Evolutionary conservation across 1,140 invertebrate genomes (phyloP).

Genomic region (Sitobion miscanthi): DNA sequence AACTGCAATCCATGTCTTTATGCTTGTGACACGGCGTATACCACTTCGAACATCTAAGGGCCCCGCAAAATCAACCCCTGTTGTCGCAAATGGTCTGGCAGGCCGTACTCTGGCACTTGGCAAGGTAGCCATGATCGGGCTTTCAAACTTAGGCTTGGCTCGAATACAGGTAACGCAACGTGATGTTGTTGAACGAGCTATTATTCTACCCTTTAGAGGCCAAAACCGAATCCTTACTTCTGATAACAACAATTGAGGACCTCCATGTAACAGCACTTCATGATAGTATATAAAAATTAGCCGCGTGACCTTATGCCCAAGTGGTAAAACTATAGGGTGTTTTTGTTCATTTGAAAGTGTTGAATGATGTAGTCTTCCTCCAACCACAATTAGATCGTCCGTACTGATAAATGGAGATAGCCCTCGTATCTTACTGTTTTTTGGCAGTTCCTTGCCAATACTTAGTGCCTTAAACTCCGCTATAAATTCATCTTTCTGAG

Average conservation of each 20-base stretch:
- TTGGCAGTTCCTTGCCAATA: no score
- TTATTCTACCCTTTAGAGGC: background rate
- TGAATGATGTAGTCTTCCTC: background rate
- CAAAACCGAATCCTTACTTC: background rate
- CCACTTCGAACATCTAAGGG: background rate
- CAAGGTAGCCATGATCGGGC: background rate
- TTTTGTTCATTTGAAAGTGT: background rate
- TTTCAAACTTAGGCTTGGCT: constrained; percentile 9
- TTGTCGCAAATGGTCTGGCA: background rate
- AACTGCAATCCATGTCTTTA: constrained; percentile 54
- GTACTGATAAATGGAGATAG: background rate
- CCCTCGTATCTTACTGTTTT: no score
- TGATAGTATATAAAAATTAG: background rate
- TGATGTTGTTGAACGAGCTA: background rate
- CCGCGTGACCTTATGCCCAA: background rate
- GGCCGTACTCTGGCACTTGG: background rate
- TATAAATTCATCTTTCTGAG: no score
- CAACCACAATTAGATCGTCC: background rate
- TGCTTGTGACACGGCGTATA: background rate
- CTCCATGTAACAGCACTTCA: background rate
- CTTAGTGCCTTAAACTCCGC: no score
- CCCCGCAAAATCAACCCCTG: constrained; percentile 41
- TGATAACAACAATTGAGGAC: background rate
- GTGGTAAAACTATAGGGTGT: background rate
- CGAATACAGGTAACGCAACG: constrained; percentile 51